Evolutionary conservation across 1,140 invertebrate species (phyloP).

Genomic region (Drosophila seguyi): DNA sequence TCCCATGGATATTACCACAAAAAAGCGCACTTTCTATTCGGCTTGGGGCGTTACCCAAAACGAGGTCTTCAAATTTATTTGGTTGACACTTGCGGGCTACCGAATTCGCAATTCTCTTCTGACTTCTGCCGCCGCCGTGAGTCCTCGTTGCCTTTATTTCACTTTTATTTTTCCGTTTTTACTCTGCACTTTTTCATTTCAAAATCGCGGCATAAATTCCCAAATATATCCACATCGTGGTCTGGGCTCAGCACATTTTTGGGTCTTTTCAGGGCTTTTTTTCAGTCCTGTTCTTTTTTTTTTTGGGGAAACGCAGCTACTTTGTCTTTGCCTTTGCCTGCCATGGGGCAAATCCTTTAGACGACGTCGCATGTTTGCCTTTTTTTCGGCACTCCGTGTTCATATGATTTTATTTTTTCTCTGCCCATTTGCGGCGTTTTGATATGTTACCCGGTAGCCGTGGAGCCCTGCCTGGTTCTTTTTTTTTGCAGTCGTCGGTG

Average conservation of each 20-base stretch:
- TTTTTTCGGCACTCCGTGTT: slow-evolving; percentile 69
- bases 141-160: slow-evolving; percentile 58
- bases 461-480: slow-evolving; percentile 28
- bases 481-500: slow-evolving; percentile 48
- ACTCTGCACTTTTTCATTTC: slow-evolving; percentile 35
- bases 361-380: slow-evolving; percentile 75
- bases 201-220: slow-evolving; percentile 74
- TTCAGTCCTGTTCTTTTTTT: slow-evolving; percentile 3
- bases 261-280: slow-evolving; percentile 24
- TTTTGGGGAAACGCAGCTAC: slow-evolving; percentile 50
- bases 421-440: slow-evolving; percentile 81
- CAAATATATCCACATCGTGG: slow-evolving; percentile 53
- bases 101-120: slow-evolving; percentile 48
- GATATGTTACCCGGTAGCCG: slow-evolving; percentile 80
- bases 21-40: slow-evolving; percentile 9
- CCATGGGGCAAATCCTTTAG: slow-evolving; percentile 75
- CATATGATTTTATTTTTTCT: slow-evolving; percentile 72
- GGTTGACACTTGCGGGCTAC: slow-evolving; percentile 49
- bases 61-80: slow-evolving; percentile 39
- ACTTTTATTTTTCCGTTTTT: slow-evolving; percentile 50
- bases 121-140: slow-evolving; percentile 33
- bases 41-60: not conserved
- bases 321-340: slow-evolving; percentile 74
- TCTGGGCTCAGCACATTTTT: slow-evolving; percentile 47
- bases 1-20: no score